Evolutionary conservation across 2,113 vertebrate species (phyloP).

Genomic region (Struthidea cinerea): DNA sequence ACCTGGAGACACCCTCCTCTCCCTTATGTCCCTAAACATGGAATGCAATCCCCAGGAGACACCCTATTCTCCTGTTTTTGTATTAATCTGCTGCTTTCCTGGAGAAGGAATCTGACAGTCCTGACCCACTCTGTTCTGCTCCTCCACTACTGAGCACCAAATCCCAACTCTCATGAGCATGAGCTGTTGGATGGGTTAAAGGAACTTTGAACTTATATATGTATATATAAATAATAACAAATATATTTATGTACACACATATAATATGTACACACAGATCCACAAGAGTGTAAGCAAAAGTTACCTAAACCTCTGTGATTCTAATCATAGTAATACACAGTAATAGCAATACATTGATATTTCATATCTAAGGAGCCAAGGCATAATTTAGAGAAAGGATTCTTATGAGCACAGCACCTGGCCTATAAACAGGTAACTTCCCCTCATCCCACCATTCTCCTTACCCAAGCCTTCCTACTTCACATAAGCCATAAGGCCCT

Average conservation of each 20-base stretch:
- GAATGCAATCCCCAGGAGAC: background rate
- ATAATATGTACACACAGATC: background rate
- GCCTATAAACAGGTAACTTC: background rate
- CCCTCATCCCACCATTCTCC: background rate
- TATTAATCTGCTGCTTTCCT: background rate
- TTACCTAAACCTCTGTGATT: background rate
- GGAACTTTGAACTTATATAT: background rate
- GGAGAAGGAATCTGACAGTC: background rate
- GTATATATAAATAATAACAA: background rate
- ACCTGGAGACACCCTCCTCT: background rate
- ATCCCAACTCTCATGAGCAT: background rate
- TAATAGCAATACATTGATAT: background rate
- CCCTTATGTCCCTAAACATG: background rate
- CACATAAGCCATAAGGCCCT: background rate
- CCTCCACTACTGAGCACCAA: background rate
- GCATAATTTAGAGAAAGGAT: background rate
- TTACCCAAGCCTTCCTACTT: background rate
- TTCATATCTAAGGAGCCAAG: background rate
- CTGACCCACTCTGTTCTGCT: background rate
- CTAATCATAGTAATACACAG: background rate
- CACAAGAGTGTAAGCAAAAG: background rate
- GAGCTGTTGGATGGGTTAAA: background rate
- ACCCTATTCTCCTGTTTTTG: background rate
- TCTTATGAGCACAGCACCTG: background rate
- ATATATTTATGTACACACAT: background rate